Evolutionary conservation across 2,888 invertebrate species (phyloP), one percentile per base, ranked within the genome.

Genomic region (Eudasyphora cyanicolor): DNA sequence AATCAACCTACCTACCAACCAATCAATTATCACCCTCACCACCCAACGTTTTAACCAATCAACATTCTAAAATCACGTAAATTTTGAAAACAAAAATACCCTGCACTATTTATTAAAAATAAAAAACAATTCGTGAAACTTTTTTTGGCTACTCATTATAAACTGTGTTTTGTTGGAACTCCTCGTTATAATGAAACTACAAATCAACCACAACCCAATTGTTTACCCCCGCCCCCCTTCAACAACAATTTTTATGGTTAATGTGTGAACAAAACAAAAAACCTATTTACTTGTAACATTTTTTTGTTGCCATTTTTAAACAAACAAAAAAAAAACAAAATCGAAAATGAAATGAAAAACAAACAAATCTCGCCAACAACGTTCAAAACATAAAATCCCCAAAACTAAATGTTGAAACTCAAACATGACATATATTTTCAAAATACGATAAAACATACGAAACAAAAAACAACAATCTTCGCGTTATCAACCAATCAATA

Each of bases 401-500:
- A 62, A 82, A 84, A 81, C 75, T 74, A 60, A 79, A 79, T 67
- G 82, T 76, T 82, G 74, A 85, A 79, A 45, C 17, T 45, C 38
- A 57, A 75, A 71, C 76, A 79, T 81, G 75, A 75, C 78, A 76
- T 81, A n/a, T n/a, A 80, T 78, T 42, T 84, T 73, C 67, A n/a
- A n/a, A n/a, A n/a, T n/a, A 77, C 77, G 83, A 80, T 77, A 62
- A 76, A 83, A 79, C 67, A 80, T 67, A 82, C 70, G n/a, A n/a
- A n/a, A 86, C 71, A 85, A n/a, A 81, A 77, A 80, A 82, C 76
- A 84, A 64, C 54, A 75, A 73, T 78, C 81, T 85, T 81, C 87
- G 82, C 82, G 62, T 75, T 78, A 83, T 84, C 82, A 82, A 79
- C 82, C 84, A 87, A 78, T 81, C n/a, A n/a, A n/a, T n/a, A n/a